A percentile compares a stretch with the other conserved stretches of the same genome.
Evolutionary conservation across 2,797 vertebrate species (phyloP).

Genomic region (Apodemus agrarius): DNA sequence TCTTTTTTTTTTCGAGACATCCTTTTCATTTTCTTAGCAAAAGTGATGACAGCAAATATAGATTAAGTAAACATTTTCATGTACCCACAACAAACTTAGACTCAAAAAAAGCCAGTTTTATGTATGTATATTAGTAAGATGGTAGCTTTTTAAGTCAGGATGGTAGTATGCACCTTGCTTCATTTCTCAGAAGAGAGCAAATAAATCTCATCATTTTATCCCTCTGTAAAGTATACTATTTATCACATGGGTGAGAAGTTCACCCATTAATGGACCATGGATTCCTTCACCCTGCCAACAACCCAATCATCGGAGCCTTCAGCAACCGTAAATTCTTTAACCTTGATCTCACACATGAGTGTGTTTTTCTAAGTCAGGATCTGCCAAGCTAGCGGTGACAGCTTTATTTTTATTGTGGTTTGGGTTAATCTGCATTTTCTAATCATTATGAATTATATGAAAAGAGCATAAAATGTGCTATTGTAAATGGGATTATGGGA

Average conservation of each 20-base stretch:
- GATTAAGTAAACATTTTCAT: background rate
- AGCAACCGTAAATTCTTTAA: constrained; percentile 75
- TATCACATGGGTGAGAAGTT: constrained; percentile 77
- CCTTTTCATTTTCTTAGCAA: background rate
- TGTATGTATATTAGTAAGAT: background rate
- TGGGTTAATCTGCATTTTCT: background rate
- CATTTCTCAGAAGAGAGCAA: constrained; percentile 13
- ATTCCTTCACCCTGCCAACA: constrained; percentile 76
- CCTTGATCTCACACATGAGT: constrained; percentile 53
- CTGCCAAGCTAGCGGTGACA: constrained; percentile 34
- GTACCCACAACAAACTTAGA: background rate
- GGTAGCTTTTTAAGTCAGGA: constrained; percentile 59
- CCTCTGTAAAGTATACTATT: constrained; percentile 71
- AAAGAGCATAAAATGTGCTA: background rate
- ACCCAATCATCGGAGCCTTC: constrained; percentile 71
- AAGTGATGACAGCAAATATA: background rate
- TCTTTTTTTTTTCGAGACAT: too few species aligned
- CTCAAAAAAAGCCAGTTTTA: background rate
- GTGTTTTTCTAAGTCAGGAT: constrained; percentile 32
- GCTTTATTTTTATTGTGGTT: constrained; percentile 12
- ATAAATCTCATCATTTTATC: constrained; percentile 72
- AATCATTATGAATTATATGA: constrained; percentile 27
- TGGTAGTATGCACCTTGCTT: background rate
- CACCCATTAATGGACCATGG: constrained; percentile 75
- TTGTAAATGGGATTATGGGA: background rate